A percentile compares a stretch with the other conserved stretches of the same genome.
Evolutionary conservation across 2,888 invertebrate genomes (phyloP).

Genomic region (Drosophila mulleri): DNA sequence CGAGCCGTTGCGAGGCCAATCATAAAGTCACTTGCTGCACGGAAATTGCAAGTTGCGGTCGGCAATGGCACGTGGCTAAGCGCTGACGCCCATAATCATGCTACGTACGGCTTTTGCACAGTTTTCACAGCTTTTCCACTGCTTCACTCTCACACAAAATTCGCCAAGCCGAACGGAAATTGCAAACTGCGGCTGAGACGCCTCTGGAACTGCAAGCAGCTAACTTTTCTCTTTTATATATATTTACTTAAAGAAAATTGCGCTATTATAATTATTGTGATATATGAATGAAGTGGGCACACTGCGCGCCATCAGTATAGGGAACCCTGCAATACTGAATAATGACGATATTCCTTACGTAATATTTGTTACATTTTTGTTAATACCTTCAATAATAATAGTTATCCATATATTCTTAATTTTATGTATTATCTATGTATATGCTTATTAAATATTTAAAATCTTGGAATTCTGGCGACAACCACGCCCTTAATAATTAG

Average conservation of each 20-base stretch:
- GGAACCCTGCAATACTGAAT: not conserved
- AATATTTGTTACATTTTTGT: no score
- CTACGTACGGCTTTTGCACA: constrained; percentile 27
- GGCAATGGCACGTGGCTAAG: constrained; percentile 46
- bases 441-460: no score
- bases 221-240: constrained; percentile 33
- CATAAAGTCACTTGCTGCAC: constrained; percentile 70
- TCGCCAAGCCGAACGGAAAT: constrained; percentile 59
- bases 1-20: constrained; percentile 50
- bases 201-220: constrained; percentile 7
- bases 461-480: no score
- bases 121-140: constrained; percentile 22
- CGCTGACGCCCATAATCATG: constrained; percentile 23
- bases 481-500: no score
- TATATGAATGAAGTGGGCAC: not conserved
- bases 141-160: constrained; percentile 30
- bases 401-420: no score
- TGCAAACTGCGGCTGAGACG: constrained; percentile 60
- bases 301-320: no score
- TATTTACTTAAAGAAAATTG: constrained; percentile 23
- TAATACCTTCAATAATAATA: no score
- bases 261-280: constrained; percentile 7
- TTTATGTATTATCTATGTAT: no score
- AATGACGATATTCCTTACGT: no score
- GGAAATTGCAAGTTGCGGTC: constrained; percentile 77